Conservation (phyloP, 2,797 vertebrate species). For the Alcedo quadribrachys region DNA sequence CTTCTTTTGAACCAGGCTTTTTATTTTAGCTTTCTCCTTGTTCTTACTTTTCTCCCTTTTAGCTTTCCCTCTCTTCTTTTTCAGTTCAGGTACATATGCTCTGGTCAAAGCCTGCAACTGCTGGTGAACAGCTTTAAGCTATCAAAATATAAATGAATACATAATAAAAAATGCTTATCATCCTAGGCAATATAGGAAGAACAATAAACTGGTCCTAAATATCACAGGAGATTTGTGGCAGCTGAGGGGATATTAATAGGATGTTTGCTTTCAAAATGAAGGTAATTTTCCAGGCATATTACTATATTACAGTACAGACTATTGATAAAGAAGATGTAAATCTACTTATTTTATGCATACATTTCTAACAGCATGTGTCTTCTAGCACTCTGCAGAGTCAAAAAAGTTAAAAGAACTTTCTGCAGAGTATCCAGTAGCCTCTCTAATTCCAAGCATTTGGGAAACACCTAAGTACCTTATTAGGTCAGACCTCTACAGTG, state of each 20-base stretch:
- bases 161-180: neutral
- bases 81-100: slow-evolving; percentile 78
- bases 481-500: neutral
- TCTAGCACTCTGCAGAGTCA: neutral
- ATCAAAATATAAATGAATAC: neutral
- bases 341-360: neutral
- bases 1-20: slow-evolving; percentile 69
- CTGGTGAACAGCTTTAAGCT: slow-evolving; percentile 87
- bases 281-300: neutral
- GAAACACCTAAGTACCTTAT: neutral
- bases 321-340: neutral
- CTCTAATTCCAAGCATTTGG: neutral
- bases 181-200: neutral
- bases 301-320: neutral
- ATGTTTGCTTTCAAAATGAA: neutral
- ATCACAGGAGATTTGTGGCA: neutral
- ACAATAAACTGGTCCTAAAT: neutral
- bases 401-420: no score
- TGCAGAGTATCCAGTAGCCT: neutral
- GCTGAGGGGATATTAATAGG: neutral
- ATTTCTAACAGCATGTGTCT: neutral
- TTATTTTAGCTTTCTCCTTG: slow-evolving; percentile 68
- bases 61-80: slow-evolving; percentile 81
- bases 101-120: slow-evolving; percentile 84
- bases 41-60: slow-evolving; percentile 77